Conservation (phyloP, 64 coral and sea anemone species). For the Montipora sp. region DNA sequence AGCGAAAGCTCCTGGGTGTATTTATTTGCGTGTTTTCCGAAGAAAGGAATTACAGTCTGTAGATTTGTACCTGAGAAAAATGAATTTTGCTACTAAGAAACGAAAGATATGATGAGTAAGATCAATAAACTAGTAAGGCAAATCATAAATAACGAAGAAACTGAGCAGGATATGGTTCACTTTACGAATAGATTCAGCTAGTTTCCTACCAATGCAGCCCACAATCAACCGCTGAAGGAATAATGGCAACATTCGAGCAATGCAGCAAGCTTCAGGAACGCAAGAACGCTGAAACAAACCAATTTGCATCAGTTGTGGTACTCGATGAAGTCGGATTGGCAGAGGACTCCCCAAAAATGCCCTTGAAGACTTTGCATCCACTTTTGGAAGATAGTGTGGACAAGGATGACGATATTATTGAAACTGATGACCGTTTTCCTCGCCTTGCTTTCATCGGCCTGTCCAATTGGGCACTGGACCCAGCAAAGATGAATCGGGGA, state of each 20-base stretch:
- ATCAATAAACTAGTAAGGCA: too few relatives aligned
- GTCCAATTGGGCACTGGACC: conserved; percentile 92
- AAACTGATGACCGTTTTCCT: conserved; percentile 65
- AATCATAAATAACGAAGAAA: too few relatives aligned
- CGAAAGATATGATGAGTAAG: too few relatives aligned
- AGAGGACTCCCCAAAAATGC: conserved; percentile 89
- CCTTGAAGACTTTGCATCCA: conserved; percentile 89
- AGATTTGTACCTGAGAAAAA: too few relatives aligned
- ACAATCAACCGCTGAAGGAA: conserved; percentile 88
- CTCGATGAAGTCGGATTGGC: conserved; percentile 85
- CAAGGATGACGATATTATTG: conserved; percentile 72
- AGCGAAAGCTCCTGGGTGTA: too few relatives aligned
- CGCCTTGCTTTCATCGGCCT: conserved; percentile 93
- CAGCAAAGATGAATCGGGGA: conserved; percentile 96
- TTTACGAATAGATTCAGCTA: conserved; percentile 73
- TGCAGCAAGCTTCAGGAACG: conserved; percentile 81
- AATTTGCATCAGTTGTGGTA: conserved; percentile 90
- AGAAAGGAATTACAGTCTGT: too few relatives aligned
- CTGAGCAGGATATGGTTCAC: not conserved
- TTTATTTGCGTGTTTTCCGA: too few relatives aligned
- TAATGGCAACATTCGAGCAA: conserved; percentile 82
- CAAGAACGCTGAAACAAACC: conserved; percentile 46
- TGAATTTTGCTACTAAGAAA: too few relatives aligned
- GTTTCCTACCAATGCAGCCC: conserved; percentile 92
- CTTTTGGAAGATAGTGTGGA: conserved; percentile 80